These are phyloP conservation scores for Typhlichthys subterraneus DNA, from an alignment of 2,797 vertebrate species.

Conservation along the genomic window DNA sequence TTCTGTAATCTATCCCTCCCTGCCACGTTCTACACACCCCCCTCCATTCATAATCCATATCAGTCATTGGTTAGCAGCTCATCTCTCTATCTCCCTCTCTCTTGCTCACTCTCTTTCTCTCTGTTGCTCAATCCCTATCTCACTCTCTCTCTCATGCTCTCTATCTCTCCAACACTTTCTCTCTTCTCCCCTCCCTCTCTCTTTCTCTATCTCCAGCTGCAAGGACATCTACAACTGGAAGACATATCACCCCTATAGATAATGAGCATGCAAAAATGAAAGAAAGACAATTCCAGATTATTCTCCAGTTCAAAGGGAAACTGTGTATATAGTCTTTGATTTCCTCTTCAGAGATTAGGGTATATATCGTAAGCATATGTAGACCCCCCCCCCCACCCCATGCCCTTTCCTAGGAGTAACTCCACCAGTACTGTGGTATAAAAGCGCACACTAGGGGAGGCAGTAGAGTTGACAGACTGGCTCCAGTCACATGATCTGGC, in stretches of 20 bases:
- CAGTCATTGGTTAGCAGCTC: conserved; percentile 48
- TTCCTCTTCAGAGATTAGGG: conserved; percentile 72
- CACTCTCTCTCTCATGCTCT: neutral
- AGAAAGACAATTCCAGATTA: conserved; percentile 53
- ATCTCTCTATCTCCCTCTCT: neutral
- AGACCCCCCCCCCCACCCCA: conserved; percentile 33
- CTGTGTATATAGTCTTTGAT: conserved; percentile 60
- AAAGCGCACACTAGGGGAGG: conserved; percentile 50
- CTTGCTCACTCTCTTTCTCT: neutral
- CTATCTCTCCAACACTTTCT: neutral
- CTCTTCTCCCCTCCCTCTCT: neutral
- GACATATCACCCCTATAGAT: conserved; percentile 65
- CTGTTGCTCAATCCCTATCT: conserved; percentile 2
- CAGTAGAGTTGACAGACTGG: conserved; percentile 65
- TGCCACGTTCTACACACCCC: conserved; percentile 37
- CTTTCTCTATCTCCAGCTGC: conserved; percentile 36
- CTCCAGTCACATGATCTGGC: conserved; percentile 74
- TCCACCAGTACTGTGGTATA: conserved; percentile 48
- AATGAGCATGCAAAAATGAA: conserved; percentile 60
- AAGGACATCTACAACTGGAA: conserved; percentile 71
- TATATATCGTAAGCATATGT: conserved; percentile 68
- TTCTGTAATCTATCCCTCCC: conserved; percentile 54
- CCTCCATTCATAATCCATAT: conserved; percentile 38
- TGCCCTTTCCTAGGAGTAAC: conserved; percentile 1
- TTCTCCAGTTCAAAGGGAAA: conserved; percentile 65